Conservation (phyloP, 2,113 vertebrate species). For the Macheiramphus alcinus region DNA sequence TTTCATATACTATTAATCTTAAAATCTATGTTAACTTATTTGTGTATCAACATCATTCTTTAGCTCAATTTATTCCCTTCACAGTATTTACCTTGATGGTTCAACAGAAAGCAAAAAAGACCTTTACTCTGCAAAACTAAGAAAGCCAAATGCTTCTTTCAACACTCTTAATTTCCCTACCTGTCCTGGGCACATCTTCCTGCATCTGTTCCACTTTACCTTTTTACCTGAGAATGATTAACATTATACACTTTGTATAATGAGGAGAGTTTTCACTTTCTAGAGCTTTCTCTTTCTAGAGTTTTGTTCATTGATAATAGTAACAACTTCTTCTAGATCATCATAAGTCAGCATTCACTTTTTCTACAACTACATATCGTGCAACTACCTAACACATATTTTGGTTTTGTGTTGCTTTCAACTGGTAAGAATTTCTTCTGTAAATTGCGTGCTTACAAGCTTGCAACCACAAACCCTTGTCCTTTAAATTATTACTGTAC, state of each 20-base stretch:
- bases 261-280: no score
- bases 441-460: neutral
- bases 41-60: neutral
- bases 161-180: neutral
- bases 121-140: neutral
- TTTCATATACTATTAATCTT: neutral
- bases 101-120: neutral
- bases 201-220: neutral
- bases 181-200: neutral
- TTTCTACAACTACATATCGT: neutral
- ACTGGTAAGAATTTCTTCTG: neutral
- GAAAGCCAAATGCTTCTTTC: neutral
- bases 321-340: neutral
- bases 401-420: neutral
- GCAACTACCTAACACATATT: neutral
- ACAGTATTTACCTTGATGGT: neutral
- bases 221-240: neutral
- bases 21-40: neutral
- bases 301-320: neutral
- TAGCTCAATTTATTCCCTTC: neutral
- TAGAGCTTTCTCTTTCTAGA: neutral
- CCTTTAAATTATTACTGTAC: neutral
- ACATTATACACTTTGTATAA: neutral
- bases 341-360: neutral
- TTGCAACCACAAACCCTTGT: neutral